Evolutionary conservation across 1,140 invertebrate genomes (phyloP).

Genomic region (Sesamia nonagrioides): DNA sequence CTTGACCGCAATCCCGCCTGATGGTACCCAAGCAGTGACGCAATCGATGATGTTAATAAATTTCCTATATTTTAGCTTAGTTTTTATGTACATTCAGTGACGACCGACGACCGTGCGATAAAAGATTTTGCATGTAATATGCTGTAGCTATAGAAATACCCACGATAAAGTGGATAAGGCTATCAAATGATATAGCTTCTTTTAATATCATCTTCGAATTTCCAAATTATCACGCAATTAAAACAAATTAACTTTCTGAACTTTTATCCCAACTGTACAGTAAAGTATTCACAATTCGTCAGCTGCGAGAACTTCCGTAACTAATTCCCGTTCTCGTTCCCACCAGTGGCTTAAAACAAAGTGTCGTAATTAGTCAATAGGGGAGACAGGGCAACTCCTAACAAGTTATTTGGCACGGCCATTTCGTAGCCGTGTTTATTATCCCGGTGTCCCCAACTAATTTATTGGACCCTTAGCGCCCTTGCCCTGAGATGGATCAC

Average conservation of each 20-base stretch:
- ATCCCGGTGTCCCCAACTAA: conserved; percentile 83
- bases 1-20: too few relatives aligned
- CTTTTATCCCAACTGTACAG: not conserved
- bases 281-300: conserved; percentile 9
- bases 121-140: too few relatives aligned
- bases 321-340: conserved; percentile 49
- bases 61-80: too few relatives aligned
- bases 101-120: too few relatives aligned
- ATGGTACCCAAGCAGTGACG: too few relatives aligned
- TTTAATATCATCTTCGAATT: not conserved
- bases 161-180: too few relatives aligned
- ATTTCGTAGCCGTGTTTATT: conserved; percentile 79
- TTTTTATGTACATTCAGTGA: too few relatives aligned
- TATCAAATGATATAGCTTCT: too few relatives aligned
- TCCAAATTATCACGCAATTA: not conserved
- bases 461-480: conserved; percentile 82
- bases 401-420: conserved; percentile 78
- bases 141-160: too few relatives aligned
- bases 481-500: conserved; percentile 81
- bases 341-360: conserved; percentile 68
- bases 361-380: conserved; percentile 79
- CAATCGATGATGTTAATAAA: too few relatives aligned
- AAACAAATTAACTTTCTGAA: not conserved
- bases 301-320: conserved; percentile 52
- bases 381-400: conserved; percentile 72